phyloP scores from a whole-genome alignment of 2,888 invertebrate genomes.

The Pachydiplax longipennis region DNA sequence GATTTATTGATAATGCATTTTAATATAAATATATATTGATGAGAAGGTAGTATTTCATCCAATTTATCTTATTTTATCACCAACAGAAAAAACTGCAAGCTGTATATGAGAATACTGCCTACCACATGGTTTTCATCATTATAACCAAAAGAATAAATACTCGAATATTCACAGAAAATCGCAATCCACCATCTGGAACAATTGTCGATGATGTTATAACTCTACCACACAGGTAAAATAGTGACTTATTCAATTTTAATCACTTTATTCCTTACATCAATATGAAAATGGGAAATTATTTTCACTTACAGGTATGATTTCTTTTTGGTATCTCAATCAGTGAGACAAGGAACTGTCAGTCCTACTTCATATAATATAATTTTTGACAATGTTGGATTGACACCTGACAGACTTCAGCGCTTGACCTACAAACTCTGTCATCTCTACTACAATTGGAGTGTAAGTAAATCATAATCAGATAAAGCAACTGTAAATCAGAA shows the following conservation, averaged over 20 bases:
- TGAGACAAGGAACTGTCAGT: constrained; percentile 86
- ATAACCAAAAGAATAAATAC: constrained; percentile 93
- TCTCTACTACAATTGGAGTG: constrained; percentile 92
- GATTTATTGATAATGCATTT: not conserved
- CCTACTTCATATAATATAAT: constrained; percentile 92
- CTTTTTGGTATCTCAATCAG: constrained; percentile 86
- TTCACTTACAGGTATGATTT: constrained; percentile 81
- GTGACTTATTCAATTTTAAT: not conserved
- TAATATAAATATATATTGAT: no score
- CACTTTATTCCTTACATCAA: not conserved
- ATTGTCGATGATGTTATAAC: constrained; percentile 88
- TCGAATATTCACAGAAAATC: constrained; percentile 69
- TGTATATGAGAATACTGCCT: constrained; percentile 62
- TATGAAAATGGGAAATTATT: not conserved
- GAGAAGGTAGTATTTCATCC: not conserved
- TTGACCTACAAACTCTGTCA: constrained; percentile 87
- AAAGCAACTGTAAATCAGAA: not conserved
- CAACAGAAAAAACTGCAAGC: constrained; percentile 62
- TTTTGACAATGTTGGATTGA: constrained; percentile 71
- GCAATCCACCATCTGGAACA: constrained; percentile 84
- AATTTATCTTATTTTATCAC: not conserved
- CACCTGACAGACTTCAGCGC: constrained; percentile 78
- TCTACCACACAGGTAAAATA: constrained; percentile 67
- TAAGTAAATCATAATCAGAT: constrained; percentile 54
- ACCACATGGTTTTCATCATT: constrained; percentile 76